phyloP scores from a whole-genome alignment of 2,888 invertebrate species.

The Ormyrus labotus region DNA sequence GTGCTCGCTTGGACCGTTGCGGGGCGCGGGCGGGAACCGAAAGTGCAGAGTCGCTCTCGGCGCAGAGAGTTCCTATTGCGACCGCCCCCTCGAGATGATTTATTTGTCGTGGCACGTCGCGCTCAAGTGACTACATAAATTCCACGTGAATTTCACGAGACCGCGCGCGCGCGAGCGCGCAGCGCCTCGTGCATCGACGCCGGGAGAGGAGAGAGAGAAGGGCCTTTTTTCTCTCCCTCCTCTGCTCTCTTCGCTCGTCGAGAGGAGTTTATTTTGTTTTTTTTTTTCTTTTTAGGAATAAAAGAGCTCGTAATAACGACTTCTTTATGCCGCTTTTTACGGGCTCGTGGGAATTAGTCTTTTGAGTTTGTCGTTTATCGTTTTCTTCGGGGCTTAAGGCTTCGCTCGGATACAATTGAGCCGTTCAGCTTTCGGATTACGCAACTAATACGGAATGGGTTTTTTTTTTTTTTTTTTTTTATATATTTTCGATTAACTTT shows the following conservation, averaged over 20 bases:
- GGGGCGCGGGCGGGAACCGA: neutral
- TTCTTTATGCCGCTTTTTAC: constrained; percentile 17
- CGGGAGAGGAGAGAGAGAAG: neutral
- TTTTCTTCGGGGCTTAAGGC: neutral
- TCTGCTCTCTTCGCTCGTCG: neutral
- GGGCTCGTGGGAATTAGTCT: constrained; percentile 4
- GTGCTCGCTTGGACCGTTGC: too few relatives aligned
- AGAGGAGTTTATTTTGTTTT: constrained; percentile 1
- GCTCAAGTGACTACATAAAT: constrained; percentile 17
- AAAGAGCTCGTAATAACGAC: neutral
- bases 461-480: neutral
- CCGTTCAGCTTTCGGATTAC: constrained; percentile 7
- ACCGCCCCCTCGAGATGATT: neutral
- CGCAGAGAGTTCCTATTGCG: neutral
- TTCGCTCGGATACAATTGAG: neutral
- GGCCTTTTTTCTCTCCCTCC: neutral
- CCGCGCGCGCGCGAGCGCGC: too few relatives aligned
- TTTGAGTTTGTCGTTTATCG: constrained; percentile 1
- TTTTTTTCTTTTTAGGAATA: neutral
- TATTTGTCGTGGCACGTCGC: constrained; percentile 11
- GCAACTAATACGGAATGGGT: neutral
- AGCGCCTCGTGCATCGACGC: neutral
- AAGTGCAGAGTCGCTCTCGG: neutral
- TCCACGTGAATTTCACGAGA: constrained; percentile 9
- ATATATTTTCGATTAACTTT: neutral